These are phyloP conservation scores for Lasiurus borealis DNA, from an alignment of 2,113 vertebrate species.

Conservation along the genomic window DNA sequence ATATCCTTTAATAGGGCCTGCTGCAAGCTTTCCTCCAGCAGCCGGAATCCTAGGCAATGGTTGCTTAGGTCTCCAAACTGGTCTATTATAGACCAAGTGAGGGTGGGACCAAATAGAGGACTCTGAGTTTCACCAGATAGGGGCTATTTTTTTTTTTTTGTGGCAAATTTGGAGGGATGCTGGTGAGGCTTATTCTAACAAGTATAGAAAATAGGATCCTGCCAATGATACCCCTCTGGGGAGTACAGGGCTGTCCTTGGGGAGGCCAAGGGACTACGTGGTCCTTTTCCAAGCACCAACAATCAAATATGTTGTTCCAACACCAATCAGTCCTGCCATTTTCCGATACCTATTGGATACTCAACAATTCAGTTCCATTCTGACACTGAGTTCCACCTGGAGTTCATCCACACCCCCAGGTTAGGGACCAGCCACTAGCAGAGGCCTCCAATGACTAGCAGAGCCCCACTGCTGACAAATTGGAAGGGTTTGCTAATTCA, in stretches of 20 bases:
- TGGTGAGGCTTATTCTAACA: background rate
- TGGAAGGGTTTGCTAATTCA: background rate
- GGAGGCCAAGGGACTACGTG: no score
- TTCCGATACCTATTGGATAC: fast-evolving
- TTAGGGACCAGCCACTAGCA: background rate
- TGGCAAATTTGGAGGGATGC: background rate
- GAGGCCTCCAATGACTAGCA: background rate
- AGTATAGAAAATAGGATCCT: background rate
- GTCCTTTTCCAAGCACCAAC: background rate
- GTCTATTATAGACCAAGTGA: background rate
- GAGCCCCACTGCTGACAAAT: background rate
- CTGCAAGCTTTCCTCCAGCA: background rate
- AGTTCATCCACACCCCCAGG: background rate
- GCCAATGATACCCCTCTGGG: fast-evolving
- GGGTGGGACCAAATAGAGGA: no score
- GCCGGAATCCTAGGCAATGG: background rate
- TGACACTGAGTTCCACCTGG: background rate
- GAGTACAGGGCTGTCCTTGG: background rate
- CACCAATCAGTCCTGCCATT: background rate
- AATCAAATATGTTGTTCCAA: background rate
- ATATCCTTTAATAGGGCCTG: background rate
- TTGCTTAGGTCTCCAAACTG: background rate
- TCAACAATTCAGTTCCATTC: background rate
- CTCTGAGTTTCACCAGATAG: background rate
- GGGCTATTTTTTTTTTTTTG: background rate